Base-by-base conservation (phyloP, 2,797 vertebrate genomes). In the Fratercula arctica region DNA sequence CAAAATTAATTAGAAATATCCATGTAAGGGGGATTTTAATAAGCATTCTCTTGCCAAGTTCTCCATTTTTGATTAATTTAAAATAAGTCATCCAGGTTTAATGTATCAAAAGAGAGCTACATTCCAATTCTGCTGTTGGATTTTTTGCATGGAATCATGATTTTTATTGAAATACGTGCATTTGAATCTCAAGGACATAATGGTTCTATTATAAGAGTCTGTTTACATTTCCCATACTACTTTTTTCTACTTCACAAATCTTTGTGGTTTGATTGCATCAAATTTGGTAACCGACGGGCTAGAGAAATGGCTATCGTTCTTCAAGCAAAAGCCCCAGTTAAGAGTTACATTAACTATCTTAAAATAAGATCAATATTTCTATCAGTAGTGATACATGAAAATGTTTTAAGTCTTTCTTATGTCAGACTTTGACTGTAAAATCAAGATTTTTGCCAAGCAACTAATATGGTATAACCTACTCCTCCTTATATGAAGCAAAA, bases 41-140 rank as follows among this genome's bases (percentile, higher is more conserved):
- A 97, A 95, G 81, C 86, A 86, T 96, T 92, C 57, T 86, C 50
- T 93, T 95, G 95, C 90, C 94, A 90, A 95, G 90, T 87, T 94
- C 84, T 87, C 94, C 7, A 69, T 75, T 94, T 96, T 87, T 94
- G 35, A 89, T 95, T 94, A 94, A 82, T 92, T 92, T 94, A 86
- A 80, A 94, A 64, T 41, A 95, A 90, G 68, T 85, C 24, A 75
- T 80, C 46, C 23, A 51, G 57, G 51, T 87, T 95, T 95, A 90
- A 51, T 67, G 48, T 86, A 68, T 89, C 43, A 87, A 92, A 96
- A 94, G 78, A 66, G 61, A 92, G 46, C 75, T 87, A 77, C 57
- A 56, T 92, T 85, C 75, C 29, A 66, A 46, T 11, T 73, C 24
- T 78, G 35, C 39, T 53, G 20, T 48, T 90, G 57, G 13, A 80